Percentiles rank a stretch among this genome's conserved stretches.
Evolutionary conservation across 2,113 vertebrate species (phyloP).

Genomic region (Cyprinodon variegatus): DNA sequence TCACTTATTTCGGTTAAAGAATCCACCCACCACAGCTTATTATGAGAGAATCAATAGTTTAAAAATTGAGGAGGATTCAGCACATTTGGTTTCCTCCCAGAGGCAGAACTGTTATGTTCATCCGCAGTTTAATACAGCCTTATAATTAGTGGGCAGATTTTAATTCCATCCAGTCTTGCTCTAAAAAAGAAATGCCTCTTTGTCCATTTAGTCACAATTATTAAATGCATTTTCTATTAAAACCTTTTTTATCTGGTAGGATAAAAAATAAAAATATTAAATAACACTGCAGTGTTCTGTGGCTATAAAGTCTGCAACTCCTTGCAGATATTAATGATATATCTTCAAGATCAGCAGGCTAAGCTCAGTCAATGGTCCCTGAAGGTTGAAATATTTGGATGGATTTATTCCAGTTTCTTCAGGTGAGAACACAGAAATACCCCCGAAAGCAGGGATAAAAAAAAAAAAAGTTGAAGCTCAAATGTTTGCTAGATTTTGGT

Average conservation of each 20-base stretch:
- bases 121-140: not conserved
- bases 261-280: not conserved
- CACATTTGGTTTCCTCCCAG: not conserved
- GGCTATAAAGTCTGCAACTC: not conserved
- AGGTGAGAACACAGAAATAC: slow-evolving; percentile 4
- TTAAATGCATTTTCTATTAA: not conserved
- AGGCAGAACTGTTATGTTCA: slow-evolving; percentile 1
- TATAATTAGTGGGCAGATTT: slow-evolving; percentile 13
- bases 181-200: not conserved
- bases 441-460: not conserved
- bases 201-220: not conserved
- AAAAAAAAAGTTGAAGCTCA: not conserved
- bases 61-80: not conserved
- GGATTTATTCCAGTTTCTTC: slow-evolving; percentile 6
- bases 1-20: not conserved
- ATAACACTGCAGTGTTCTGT: not conserved
- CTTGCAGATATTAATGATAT: not conserved
- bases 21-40: not conserved
- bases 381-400: not conserved
- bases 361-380: not conserved
- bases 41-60: not conserved
- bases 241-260: not conserved
- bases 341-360: not conserved
- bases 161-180: not conserved
- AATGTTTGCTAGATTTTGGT: not conserved